Base-by-base conservation (phyloP, 2,888 invertebrate species). In the Caradrina clavipalpis region DNA sequence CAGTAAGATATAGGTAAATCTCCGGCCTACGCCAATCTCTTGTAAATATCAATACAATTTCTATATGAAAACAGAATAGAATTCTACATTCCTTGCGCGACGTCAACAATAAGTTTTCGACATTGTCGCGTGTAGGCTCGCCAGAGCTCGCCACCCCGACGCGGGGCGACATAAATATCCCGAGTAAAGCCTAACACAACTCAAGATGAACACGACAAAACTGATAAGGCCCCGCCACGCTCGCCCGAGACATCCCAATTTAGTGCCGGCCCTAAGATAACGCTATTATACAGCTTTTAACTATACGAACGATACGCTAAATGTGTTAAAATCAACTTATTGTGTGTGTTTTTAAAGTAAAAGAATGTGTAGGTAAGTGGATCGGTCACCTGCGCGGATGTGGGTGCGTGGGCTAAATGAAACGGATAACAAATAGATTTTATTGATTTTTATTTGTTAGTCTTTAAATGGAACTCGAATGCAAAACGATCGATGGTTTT, bases 251-350 rank as follows among this genome's bases (percentile, higher is more conserved):
- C 96, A 95, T 95, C 95, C 96, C 95, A 96, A 96, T 96, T 95
- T 95, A 95, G 94, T 95, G 90, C 95, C 95, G 90, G 91, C 88
- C 90, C 91, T 77, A 86, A 93, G 96, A 96, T 96, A 96, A 95
- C 94, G 93, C 95, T 94, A 96, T 96, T 95, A 96, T 95, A 94
- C 94, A 94, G 95, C 95, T 96, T 95, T 95, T 95, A 96, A 96
- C 95, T 96, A 96, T 94, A 94, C 89, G 91, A 82, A 85, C 88
- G 94, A 95, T 95, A 95, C 94, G 94, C 94, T 95, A 95, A 95
- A 95, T 94, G 94, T 94, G 92, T 92, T 93, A 90, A 93, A 93
- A 94, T 91, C 92, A 90, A 89, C 91, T 91, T 91, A 92, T 91
- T 91, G 91, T 91, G 86, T 82, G 89, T 86, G 86, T 90, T 91